phyloP scores from a whole-genome alignment of 2,888 invertebrate species.

The Notodonta dromedarius region DNA sequence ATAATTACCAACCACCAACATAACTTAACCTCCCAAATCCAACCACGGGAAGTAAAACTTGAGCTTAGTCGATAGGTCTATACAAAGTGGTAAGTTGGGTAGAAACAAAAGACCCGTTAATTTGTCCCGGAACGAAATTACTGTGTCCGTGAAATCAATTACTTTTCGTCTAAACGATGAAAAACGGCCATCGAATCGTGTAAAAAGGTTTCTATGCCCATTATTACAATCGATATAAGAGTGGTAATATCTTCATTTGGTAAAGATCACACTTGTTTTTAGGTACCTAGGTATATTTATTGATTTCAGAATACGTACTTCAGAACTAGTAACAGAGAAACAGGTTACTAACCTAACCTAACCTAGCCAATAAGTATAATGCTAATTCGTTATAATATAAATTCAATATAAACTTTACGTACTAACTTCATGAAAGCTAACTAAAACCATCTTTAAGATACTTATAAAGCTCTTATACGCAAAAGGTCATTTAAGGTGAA shows the following conservation, averaged over 20 bases:
- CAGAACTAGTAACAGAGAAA: too few relatives aligned
- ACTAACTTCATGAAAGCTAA: too few relatives aligned
- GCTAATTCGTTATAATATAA: too few relatives aligned
- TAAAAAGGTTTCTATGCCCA: neutral
- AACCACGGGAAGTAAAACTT: conserved; percentile 2
- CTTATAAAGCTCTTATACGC: too few relatives aligned
- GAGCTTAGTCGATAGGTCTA: conserved; percentile 26
- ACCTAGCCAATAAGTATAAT: too few relatives aligned
- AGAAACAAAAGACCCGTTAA: conserved; percentile 57
- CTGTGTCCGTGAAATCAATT: conserved; percentile 57
- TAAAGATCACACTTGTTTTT: too few relatives aligned
- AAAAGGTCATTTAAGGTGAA: neutral
- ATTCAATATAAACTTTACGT: too few relatives aligned
- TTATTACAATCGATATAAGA: neutral
- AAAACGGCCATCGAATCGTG: neutral
- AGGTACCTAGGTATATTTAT: too few relatives aligned
- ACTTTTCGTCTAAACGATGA: conserved; percentile 32
- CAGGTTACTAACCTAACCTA: too few relatives aligned
- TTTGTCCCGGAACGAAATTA: conserved; percentile 54
- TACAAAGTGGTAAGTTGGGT: conserved; percentile 30
- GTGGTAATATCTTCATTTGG: neutral
- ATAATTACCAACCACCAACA: conserved; percentile 56
- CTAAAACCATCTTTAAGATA: too few relatives aligned
- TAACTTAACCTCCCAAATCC: conserved; percentile 38
- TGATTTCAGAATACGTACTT: too few relatives aligned